Conservation (phyloP, 2,113 vertebrate genomes). For the Oryzias woworae region DNA sequence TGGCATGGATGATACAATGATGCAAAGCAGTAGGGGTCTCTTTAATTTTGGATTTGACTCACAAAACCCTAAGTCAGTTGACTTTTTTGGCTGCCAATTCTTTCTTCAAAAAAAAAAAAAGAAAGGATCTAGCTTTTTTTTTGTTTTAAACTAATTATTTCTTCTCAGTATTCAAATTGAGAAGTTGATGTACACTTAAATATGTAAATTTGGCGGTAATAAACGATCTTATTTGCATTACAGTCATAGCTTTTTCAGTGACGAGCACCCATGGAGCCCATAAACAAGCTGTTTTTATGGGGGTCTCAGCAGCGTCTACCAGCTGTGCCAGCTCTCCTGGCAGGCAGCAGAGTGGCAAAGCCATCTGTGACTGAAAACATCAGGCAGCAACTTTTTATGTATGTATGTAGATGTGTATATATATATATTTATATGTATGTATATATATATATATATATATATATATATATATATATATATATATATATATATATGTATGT, state of each 20-base stretch:
- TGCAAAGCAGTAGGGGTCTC: neutral
- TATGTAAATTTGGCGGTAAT: constrained; percentile 36
- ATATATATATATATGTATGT: no score
- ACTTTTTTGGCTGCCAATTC: neutral
- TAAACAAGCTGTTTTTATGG: constrained; percentile 59
- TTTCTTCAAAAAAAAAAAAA: neutral
- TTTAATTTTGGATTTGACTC: neutral
- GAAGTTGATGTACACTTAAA: constrained; percentile 4
- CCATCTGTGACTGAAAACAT: constrained; percentile 60
- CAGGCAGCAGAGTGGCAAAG: constrained; percentile 42
- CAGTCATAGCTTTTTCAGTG: constrained; percentile 15
- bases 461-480: no score
- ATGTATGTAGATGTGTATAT: no score
- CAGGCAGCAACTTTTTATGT: constrained; percentile 8
- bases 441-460: no score
- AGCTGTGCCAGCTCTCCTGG: constrained; percentile 62
- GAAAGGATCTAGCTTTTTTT: neutral
- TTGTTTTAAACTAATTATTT: neutral
- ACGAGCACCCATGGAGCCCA: constrained; percentile 32
- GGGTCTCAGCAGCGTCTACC: constrained; percentile 45
- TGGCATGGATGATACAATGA: constrained; percentile 2
- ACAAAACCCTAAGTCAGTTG: neutral
- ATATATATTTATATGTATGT: no score
- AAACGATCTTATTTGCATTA: constrained; percentile 32
- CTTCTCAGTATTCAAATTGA: neutral